Percentiles rank a stretch among this genome's conserved stretches.
These are phyloP conservation scores for Craniophora ligustri DNA, from an alignment of 2,888 invertebrate genomes.

Conservation along the genomic window DNA sequence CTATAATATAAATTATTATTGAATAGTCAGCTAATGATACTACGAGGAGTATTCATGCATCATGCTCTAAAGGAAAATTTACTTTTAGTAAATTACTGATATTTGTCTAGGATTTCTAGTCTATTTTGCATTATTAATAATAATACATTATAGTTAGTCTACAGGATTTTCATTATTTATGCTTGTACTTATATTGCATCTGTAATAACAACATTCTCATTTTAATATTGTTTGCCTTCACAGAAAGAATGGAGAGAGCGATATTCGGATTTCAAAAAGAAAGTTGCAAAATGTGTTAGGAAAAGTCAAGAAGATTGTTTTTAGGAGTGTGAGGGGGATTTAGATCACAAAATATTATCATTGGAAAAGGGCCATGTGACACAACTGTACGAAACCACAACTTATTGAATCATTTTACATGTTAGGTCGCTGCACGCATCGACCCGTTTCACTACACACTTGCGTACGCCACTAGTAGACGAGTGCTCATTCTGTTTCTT, in stretches of 20 bases:
- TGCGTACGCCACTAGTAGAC: constrained; percentile 84
- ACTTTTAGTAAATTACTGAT: too few relatives aligned
- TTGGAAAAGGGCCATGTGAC: constrained; percentile 81
- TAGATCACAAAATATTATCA: constrained; percentile 74
- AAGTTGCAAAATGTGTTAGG: constrained; percentile 99
- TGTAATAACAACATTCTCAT: constrained; percentile 48
- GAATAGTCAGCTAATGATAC: too few relatives aligned
- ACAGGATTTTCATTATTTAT: constrained; percentile 28
- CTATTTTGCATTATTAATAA: constrained; percentile 13
- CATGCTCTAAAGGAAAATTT: too few relatives aligned
- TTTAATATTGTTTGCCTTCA: constrained; percentile 80
- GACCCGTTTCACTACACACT: constrained; percentile 60
- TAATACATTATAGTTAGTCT: constrained; percentile 20
- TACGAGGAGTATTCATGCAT: too few relatives aligned
- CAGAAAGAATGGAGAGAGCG: constrained; percentile 99
- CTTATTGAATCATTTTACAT: constrained; percentile 60
- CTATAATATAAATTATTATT: too few relatives aligned
- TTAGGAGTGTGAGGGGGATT: constrained; percentile 89
- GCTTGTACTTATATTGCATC: constrained; percentile 32
- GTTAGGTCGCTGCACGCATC: constrained; percentile 68
- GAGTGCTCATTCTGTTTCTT: constrained; percentile 84
- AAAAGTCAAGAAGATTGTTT: constrained; percentile 99
- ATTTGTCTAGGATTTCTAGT: too few relatives aligned
- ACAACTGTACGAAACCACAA: constrained; percentile 65
- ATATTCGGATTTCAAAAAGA: constrained; percentile 98